These are phyloP conservation scores for Prionace glauca DNA, from an alignment of 2,797 vertebrate species.

Conservation along the genomic window DNA sequence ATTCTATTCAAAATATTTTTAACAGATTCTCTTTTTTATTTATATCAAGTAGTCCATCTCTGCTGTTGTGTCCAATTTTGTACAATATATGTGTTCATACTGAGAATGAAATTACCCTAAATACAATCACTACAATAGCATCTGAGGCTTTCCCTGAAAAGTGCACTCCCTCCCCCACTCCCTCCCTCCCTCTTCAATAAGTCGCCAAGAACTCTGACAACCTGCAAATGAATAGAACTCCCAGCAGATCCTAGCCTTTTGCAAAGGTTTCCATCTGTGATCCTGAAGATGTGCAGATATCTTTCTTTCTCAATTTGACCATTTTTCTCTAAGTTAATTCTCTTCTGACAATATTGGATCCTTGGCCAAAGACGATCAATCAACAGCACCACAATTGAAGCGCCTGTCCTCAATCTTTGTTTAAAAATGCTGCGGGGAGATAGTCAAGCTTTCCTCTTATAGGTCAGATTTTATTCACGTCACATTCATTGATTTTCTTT, in stretches of 20 bases:
- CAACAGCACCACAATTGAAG: background rate
- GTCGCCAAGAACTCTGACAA: background rate
- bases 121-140: background rate
- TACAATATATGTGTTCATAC: background rate
- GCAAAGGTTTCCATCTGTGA: background rate
- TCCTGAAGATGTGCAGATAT: background rate
- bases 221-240: background rate
- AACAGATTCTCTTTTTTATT: background rate
- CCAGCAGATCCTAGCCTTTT: background rate
- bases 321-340: background rate
- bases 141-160: background rate
- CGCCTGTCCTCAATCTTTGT: background rate
- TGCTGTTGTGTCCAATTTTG: background rate
- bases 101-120: constrained; percentile 16
- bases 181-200: no score
- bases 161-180: background rate
- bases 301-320: background rate
- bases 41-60: background rate
- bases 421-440: background rate
- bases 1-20: background rate
- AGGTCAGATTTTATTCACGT: constrained; percentile 26
- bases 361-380: background rate
- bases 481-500: constrained; percentile 20
- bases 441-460: background rate
- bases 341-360: background rate